Evolutionary conservation across 1,140 invertebrate species (phyloP), one percentile per base, ranked within the genome.

Genomic region (Microplitis mediator): DNA sequence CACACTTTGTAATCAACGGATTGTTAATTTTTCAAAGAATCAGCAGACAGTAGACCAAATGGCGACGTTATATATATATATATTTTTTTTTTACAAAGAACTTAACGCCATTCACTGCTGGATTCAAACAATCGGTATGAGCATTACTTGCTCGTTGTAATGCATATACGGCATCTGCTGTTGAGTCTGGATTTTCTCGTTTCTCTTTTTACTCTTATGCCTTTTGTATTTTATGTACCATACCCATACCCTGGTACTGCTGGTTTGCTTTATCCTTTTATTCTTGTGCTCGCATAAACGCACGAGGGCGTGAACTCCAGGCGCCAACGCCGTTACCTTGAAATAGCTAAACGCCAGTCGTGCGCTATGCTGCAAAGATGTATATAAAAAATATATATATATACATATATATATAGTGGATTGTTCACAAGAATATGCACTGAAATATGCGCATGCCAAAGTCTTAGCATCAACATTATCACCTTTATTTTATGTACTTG

Each of bases 241-340:
- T 16, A 11, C 60, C 39, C 6, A 11, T 45, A 45, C 39, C 39
- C 5, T 45, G 39, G 31, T n/a, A 64, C 14, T 14, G 16, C 4
- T 54, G 39, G 6, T n/a, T 54, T 67, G 32, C 65, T 67, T 58
- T 32, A 51, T 67, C 34, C 32, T 52, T 34, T 67, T 54, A 67
- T 67, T 67, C 65, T 65, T 64, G 9, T 14, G 56, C 36, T 72
- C 64, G 64, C 63, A 72, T 67, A 67, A 72, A 67, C 64, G 56
- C 63, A 72, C 64, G 71, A 65, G 64, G 71, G 71, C 71, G 64
- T 72, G 64, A 72, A 72, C 63, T 39, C 71, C 13, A 52, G 71
- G 71, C 71, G 71, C 71, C 71, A 72, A 72, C 71, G 64, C 54
- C 64, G 71, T 72, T 72, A 72, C 71, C 71, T 72, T 72, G 71